These are phyloP conservation scores for Plagodis pulveraria DNA, from an alignment of 2,888 invertebrate genomes.

Conservation along the genomic window DNA sequence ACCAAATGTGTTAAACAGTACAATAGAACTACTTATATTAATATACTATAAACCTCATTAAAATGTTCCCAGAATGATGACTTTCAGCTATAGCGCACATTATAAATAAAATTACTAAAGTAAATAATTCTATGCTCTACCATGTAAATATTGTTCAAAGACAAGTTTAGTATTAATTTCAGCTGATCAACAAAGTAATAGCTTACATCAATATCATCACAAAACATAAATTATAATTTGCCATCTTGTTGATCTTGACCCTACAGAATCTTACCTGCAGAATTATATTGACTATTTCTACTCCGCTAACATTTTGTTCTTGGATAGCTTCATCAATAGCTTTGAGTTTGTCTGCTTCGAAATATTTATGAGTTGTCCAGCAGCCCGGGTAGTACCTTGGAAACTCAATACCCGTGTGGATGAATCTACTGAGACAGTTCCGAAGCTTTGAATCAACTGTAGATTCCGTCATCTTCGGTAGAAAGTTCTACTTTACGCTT, in stretches of 20 bases:
- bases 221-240: too few relatives aligned
- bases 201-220: too few relatives aligned
- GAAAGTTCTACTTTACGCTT: conserved; percentile 32
- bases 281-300: conserved; percentile 65
- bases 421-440: conserved; percentile 36
- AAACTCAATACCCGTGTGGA: conserved; percentile 67
- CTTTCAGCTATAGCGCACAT: too few relatives aligned
- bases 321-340: conserved; percentile 59
- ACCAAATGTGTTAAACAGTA: not conserved
- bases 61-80: too few relatives aligned
- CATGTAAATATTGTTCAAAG: too few relatives aligned
- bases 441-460: conserved; percentile 61
- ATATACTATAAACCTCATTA: too few relatives aligned
- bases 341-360: conserved; percentile 66
- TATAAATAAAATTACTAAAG: too few relatives aligned
- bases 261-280: conserved; percentile 55
- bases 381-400: conserved; percentile 84
- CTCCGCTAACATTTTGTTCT: conserved; percentile 40
- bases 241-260: not conserved
- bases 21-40: too few relatives aligned
- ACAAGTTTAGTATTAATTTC: too few relatives aligned
- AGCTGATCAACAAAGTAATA: too few relatives aligned
- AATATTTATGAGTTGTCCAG: conserved; percentile 82
- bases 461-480: conserved; percentile 57
- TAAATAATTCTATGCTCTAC: too few relatives aligned